A percentile compares a stretch with the other conserved stretches of the same genome.
Evolutionary conservation across 2,888 invertebrate genomes (phyloP).

Genomic region (Sinopyrophorus schimmeli): DNA sequence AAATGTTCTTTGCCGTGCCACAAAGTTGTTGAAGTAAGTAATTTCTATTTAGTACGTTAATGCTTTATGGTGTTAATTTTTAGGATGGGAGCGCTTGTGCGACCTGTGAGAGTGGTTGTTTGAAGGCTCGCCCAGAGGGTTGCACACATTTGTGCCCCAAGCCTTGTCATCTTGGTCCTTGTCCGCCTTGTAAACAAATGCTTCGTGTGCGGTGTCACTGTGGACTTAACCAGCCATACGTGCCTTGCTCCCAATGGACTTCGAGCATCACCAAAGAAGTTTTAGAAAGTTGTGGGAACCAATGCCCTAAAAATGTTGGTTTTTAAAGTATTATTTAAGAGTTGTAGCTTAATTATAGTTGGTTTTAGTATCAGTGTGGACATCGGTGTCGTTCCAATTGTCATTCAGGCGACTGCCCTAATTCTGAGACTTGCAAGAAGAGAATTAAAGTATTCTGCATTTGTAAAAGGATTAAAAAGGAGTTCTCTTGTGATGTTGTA

Average conservation of each 20-base stretch:
- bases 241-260: constrained; percentile 72
- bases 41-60: constrained; percentile 41
- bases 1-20: constrained; percentile 75
- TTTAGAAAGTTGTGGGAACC: constrained; percentile 71
- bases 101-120: constrained; percentile 64
- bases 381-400: constrained; percentile 78
- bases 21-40: constrained; percentile 57
- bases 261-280: constrained; percentile 56
- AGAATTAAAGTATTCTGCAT: constrained; percentile 78
- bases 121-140: constrained; percentile 66
- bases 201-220: constrained; percentile 81
- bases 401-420: constrained; percentile 72
- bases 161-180: constrained; percentile 73
- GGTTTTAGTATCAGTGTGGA: constrained; percentile 74
- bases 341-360: not conserved
- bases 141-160: constrained; percentile 76
- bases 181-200: constrained; percentile 73
- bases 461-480: constrained; percentile 77
- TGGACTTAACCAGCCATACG: constrained; percentile 72
- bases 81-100: constrained; percentile 60
- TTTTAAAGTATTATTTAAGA: constrained; percentile 8
- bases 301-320: constrained; percentile 80
- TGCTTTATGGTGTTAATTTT: too few species aligned
- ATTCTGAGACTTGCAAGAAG: constrained; percentile 71
- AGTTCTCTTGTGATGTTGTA: constrained; percentile 68